phyloP scores from a whole-genome alignment of 1,140 invertebrate genomes.

The Littorina saxatilis region DNA sequence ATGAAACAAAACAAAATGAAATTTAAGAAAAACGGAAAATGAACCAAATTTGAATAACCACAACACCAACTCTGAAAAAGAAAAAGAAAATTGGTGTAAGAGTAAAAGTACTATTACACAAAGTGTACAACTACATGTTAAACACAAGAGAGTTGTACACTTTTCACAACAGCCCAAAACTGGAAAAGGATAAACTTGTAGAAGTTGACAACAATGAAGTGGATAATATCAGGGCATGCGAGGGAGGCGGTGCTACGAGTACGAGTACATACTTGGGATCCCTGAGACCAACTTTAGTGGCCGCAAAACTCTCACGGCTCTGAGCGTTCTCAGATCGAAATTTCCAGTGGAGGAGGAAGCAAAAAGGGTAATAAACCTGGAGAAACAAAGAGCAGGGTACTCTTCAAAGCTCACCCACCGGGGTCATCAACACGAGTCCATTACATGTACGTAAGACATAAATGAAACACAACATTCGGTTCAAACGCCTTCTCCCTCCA shows the following conservation, averaged over 20 bases:
- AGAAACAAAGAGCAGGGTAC: background rate
- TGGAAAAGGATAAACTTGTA: background rate
- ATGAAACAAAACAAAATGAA: too few species aligned
- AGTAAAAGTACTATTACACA: background rate
- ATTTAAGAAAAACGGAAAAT: background rate
- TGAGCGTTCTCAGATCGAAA: conserved; percentile 81
- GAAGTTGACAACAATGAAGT: background rate
- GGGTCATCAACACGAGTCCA: too few species aligned
- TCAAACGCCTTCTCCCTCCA: too few species aligned
- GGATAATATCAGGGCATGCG: too few species aligned
- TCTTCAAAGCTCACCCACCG: too few species aligned
- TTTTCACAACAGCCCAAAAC: background rate
- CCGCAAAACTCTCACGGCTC: conserved; percentile 97
- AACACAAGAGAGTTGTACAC: background rate
- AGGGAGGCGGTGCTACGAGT: conserved; percentile 14
- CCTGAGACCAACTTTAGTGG: conserved; percentile 99
- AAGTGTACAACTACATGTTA: conserved; percentile 1
- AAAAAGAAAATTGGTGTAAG: background rate
- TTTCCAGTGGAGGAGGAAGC: conserved; percentile 41
- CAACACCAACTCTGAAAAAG: background rate
- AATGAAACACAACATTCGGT: too few species aligned
- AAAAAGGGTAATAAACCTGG: conserved; percentile 52
- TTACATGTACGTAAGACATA: too few species aligned
- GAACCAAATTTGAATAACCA: background rate
- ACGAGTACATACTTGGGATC: conserved; percentile 96